Evolutionary conservation across 1,140 invertebrate genomes (phyloP), one percentile per base, ranked within the genome.

Genomic region (Phymastichus coffea): DNA sequence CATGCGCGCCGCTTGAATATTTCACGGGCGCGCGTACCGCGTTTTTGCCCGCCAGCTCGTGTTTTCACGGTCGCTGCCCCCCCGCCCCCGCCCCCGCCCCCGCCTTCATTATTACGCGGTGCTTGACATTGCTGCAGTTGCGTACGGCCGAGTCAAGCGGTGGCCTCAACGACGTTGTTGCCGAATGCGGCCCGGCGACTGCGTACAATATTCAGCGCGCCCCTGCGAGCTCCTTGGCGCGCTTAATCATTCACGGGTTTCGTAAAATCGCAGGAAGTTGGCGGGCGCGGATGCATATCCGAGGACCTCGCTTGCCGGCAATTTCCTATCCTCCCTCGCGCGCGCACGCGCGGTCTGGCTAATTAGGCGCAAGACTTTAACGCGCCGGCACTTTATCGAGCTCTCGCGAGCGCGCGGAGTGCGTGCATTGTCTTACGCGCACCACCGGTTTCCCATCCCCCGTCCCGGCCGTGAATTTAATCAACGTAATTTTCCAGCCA

Each of bases 401-500:
- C 49, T 23, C 22, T 40, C n/a, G 37, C 44, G 20, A 19, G 14
- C 15, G 51, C 30, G 38, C 19, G 37, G 28, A 4, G 44, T 57
- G 52, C 53, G 63, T 61, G 65, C 62, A 72, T 73, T 71, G 71
- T 73, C 67, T 71, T 66, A 66, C 58, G 51, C 28, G 64, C 58
- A 63, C 54, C 52, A 46, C 25, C 49, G 51, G 44, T 48, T 59
- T 62, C 28, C 51, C 23, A 35, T 54, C 17, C 58, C 26, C 57
- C 55, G n/a, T 44, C 40, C 54, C 56, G 56, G 23, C 60, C 61
- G 66, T 69, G 67, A 70, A 73, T 75, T 75, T 75, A 73, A 75
- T 73, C 68, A 73, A 66, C 67, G 72, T 70, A 70, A 72, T 74
- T 74, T 71, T 61, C 55, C 57, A 66, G 64, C 70, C 72, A 70